Base-by-base conservation (phyloP, 1,140 invertebrate genomes). In the Forficula auricularia region DNA sequence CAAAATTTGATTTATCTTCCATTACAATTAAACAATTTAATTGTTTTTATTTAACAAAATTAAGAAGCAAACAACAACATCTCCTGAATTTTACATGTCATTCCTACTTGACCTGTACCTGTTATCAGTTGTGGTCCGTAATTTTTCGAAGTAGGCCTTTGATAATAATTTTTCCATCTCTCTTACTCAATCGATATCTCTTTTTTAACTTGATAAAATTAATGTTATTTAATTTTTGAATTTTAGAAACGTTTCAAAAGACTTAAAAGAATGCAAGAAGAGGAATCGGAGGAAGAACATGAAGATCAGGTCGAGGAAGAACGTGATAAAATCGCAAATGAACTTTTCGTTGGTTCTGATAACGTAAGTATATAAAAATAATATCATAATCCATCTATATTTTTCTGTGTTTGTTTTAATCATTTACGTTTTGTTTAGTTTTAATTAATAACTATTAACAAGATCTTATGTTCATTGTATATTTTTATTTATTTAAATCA, bases 171-270 rank as follows among this genome's bases (percentile, higher is more conserved):
- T 44, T 10, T 8, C 19, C 15, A 9, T 10, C 41, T 30, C 16
- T 8, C 2, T 12, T 12, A 2, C 10, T 12, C 18, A 15, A 15
- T 20, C 2, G 14, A 15, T 2, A 41, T 16, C 3, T 41, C 12
- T 40, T 40, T 40, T 40, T 19, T 40, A 10, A 4, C 18, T 10
- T 8, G 8, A n/a, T n/a, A n/a, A n/a, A n/a, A n/a, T n/a, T n/a
- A n/a, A n/a, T n/a, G n/a, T n/a, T 18, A 41, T 30, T 14, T 18
- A 22, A 12, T 47, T 44, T 43, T 42, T 46, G 51, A 49, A 44
- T 56, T 59, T n/a, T 54, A 87, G 77, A 88, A 90, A 71, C 77
- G 81, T 47, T 89, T 90, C 48, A 90, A 89, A 58, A 72, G 90
- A 46, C 65, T 94, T 38, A 67, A 76, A 47, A 69, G 81, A 40